Percentiles rank a stretch among this genome's conserved stretches.
Conservation (phyloP, 2,113 vertebrate genomes). For the Hippocampus abdominalis region DNA sequence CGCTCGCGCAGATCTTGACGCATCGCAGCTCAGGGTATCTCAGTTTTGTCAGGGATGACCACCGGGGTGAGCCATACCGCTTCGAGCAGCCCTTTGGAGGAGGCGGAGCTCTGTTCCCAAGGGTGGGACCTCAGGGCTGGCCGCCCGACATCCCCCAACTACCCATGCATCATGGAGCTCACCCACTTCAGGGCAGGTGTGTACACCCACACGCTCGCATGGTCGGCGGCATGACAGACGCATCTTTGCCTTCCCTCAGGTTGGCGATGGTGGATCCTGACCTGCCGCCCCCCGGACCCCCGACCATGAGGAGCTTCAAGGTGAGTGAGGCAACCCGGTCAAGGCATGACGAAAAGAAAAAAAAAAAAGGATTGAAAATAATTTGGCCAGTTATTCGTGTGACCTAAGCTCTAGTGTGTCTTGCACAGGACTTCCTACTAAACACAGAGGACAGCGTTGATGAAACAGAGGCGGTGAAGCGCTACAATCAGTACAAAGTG, state of each 20-base stretch:
- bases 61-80: slow-evolving; percentile 84
- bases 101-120: slow-evolving; percentile 43
- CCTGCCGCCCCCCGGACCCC: slow-evolving; percentile 60
- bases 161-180: slow-evolving; percentile 75
- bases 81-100: slow-evolving; percentile 84
- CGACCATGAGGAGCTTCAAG: slow-evolving; percentile 68
- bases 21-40: neutral
- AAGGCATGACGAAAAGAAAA: too few relatives aligned
- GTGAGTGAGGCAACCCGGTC: slow-evolving; percentile 47
- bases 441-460: slow-evolving; percentile 87
- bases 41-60: slow-evolving; percentile 79
- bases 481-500: slow-evolving; percentile 90
- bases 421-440: slow-evolving; percentile 78
- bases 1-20: neutral
- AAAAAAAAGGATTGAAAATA: neutral
- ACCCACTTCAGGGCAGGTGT: slow-evolving; percentile 87
- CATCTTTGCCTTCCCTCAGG: slow-evolving; percentile 28
- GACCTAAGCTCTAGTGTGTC: neutral
- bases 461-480: slow-evolving; percentile 87
- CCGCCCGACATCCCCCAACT: slow-evolving; percentile 85
- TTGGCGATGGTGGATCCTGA: slow-evolving; percentile 63
- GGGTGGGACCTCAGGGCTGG: slow-evolving; percentile 77
- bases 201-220: neutral
- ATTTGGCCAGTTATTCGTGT: too few relatives aligned
- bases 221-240: neutral